Percentiles rank a stretch among this genome's conserved stretches.
Conservation (phyloP, 2,888 invertebrate genomes). For the Hoplodrina ambigua region DNA sequence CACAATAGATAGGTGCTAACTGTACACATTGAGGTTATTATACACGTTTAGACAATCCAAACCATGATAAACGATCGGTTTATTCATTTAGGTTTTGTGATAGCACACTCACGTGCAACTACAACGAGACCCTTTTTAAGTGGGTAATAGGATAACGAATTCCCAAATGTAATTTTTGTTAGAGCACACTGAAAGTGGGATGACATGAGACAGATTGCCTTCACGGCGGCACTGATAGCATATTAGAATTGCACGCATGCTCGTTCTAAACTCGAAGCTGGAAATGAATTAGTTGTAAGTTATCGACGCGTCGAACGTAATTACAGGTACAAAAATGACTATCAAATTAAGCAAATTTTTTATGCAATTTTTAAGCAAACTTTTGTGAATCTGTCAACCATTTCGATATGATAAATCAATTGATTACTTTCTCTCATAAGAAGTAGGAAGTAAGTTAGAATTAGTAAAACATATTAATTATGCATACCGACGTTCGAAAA, state of each 20-base stretch:
- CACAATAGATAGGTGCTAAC: background rate
- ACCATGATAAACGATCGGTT: constrained; percentile 1
- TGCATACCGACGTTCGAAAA: constrained; percentile 1
- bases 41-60: background rate
- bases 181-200: constrained; percentile 8
- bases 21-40: background rate
- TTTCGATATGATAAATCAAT: background rate
- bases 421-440: background rate
- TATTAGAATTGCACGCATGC: constrained; percentile 1
- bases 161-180: constrained; percentile 28
- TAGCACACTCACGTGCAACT: background rate
- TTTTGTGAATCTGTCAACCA: background rate
- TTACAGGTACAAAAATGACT: background rate
- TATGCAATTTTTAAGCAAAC: constrained; percentile 1
- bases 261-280: constrained; percentile 13
- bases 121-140: constrained; percentile 4
- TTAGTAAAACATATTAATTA: constrained; percentile 1
- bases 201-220: constrained; percentile 36
- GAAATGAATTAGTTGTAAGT: constrained; percentile 31
- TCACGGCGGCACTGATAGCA: constrained; percentile 1
- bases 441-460: constrained; percentile 18
- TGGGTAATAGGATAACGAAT: constrained; percentile 22
- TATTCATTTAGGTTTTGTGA: constrained; percentile 1
- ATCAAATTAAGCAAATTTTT: background rate
- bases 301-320: constrained; percentile 2